Evolutionary conservation across 92 coral and sea anemone species (phyloP).

Genomic region (Porites evermanni): DNA sequence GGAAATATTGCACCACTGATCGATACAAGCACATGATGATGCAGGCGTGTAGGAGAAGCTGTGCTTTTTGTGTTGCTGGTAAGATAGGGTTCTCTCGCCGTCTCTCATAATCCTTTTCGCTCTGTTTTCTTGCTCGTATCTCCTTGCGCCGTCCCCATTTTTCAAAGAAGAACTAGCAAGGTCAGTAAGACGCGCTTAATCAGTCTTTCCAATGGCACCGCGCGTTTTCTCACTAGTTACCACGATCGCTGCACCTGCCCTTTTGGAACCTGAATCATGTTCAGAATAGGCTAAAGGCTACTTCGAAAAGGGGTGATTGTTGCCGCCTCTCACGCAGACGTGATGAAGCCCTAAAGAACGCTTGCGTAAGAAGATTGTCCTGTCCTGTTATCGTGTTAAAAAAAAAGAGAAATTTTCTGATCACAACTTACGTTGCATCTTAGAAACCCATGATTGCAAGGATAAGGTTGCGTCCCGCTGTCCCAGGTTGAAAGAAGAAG

Average conservation of each 20-base stretch:
- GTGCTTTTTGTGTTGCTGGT: constrained; percentile 78
- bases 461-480: constrained; percentile 72
- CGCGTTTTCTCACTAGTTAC: no score
- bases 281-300: no score
- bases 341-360: background rate
- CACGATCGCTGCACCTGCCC: no score
- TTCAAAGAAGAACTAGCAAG: no score
- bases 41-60: constrained; percentile 70
- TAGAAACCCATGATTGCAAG: constrained; percentile 58
- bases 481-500: constrained; percentile 47
- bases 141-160: no score
- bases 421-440: background rate
- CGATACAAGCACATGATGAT: constrained; percentile 57
- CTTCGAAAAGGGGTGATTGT: no score
- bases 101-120: no score
- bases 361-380: constrained; percentile 41
- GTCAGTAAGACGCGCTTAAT: no score
- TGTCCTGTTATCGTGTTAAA: background rate
- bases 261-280: no score
- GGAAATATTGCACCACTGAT: constrained; percentile 71
- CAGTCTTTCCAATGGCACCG: no score
- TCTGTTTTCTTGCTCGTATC: no score
- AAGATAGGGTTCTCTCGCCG: background rate
- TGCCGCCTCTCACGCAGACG: no score
- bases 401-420: background rate